Evolutionary conservation across 2,113 vertebrate genomes (phyloP), one percentile per base, ranked within the genome.

Genomic region (Pelusios castaneus): DNA sequence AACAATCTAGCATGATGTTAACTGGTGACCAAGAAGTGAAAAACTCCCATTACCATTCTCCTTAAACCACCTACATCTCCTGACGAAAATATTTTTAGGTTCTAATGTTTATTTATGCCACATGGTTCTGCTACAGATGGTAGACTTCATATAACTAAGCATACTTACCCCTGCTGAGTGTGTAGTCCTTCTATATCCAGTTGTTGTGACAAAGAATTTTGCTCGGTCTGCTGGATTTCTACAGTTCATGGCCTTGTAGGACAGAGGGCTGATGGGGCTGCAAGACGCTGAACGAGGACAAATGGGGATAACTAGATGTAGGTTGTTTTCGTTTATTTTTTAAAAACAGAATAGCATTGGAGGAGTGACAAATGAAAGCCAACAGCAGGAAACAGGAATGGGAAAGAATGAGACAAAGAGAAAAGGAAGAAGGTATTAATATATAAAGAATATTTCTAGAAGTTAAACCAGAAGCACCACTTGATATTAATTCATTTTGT

Each of bases 281-380:
- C 99, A 99, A 98, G 99, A 99, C 91, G 99, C 99, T 99, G 99
- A 99, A 99, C 99, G 99, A 98, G 99, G 99, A 99, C 99, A 99
- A 98, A 99, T 97, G 98, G 98, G 99, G 98, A 99, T 99, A 98
- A 99, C 99, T 99, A 98, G 96, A 97, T 95, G 96, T 98, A 96
- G 97, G 95, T 94, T 95, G 96, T 87, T 91, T 96, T 94, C 95
- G 95, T 90, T 78, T 73, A 55, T 84, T 86, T 97, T 97, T 95
- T 93, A 96, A 91, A 93, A 92, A 97, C 80, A 97, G 96, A 97
- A 97, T n/a, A 97, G 95, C 94, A 96, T 92, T 95, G 97, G 93
- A 97, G 97, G 97, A 97, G 95, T 94, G 94, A 97, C 91, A 96
- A 97, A 97, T 89, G 95, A 98, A 97, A 97, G 97, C 96, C 97